phyloP scores from a whole-genome alignment of 2,888 invertebrate genomes.

The Phoenoteleia sp. region DNA sequence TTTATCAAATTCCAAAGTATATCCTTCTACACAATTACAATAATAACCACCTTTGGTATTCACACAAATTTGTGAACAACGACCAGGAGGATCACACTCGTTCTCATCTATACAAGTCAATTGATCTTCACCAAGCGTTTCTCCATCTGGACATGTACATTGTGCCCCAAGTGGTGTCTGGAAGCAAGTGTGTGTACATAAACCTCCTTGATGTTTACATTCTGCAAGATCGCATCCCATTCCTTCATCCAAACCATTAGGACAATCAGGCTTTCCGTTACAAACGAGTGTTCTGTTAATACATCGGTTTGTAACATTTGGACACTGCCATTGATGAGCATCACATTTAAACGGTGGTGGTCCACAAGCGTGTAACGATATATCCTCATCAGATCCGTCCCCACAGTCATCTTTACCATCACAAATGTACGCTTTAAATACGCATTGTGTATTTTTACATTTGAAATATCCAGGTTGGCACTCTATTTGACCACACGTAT shows the following conservation, averaged over 20 bases:
- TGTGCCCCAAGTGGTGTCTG: slow-evolving; percentile 96
- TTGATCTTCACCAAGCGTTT: slow-evolving; percentile 91
- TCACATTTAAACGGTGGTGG: slow-evolving; percentile 93
- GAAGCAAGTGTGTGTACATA: slow-evolving; percentile 95
- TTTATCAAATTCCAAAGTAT: slow-evolving; percentile 93
- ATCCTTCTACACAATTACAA: slow-evolving; percentile 96
- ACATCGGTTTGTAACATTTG: slow-evolving; percentile 92
- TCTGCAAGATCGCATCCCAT: slow-evolving; percentile 94
- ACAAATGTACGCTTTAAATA: slow-evolving; percentile 97
- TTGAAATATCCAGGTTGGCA: slow-evolving; percentile 94
- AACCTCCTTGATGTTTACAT: slow-evolving; percentile 91
- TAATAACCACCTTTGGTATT: slow-evolving; percentile 96
- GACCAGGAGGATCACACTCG: slow-evolving; percentile 95
- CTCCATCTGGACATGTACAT: slow-evolving; percentile 96
- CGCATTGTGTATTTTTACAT: slow-evolving; percentile 94
- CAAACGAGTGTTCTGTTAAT: slow-evolving; percentile 96
- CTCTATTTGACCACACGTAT: slow-evolving; percentile 92
- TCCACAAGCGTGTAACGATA: slow-evolving; percentile 92
- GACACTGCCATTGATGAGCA: slow-evolving; percentile 95
- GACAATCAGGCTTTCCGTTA: slow-evolving; percentile 95
- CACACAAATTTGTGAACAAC: slow-evolving; percentile 96
- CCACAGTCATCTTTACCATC: slow-evolving; percentile 98
- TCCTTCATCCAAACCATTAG: slow-evolving; percentile 98
- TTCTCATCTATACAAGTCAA: slow-evolving; percentile 93
- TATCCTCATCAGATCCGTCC: slow-evolving; percentile 96